Evolutionary conservation across 2,888 invertebrate species (phyloP).

Genomic region (Cotesia congregata): DNA sequence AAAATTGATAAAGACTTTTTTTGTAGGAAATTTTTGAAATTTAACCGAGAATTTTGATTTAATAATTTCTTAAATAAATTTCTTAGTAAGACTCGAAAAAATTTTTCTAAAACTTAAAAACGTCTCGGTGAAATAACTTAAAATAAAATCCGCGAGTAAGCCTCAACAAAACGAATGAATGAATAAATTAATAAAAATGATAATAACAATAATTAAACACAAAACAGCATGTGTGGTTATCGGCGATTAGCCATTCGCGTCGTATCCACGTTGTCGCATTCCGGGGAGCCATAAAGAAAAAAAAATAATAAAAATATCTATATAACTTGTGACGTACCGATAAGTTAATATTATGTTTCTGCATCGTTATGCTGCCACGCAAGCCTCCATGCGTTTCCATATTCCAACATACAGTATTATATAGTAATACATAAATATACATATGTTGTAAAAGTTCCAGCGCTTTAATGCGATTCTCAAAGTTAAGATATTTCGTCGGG

Average conservation of each 20-base stretch:
- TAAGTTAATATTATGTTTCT: slow-evolving; percentile 36
- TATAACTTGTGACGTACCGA: slow-evolving; percentile 18
- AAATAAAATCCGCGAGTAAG: no score
- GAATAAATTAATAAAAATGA: background rate
- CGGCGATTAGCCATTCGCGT: background rate
- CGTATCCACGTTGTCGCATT: background rate
- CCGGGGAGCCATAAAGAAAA: background rate
- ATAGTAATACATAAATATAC: slow-evolving; percentile 9
- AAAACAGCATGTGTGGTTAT: slow-evolving; percentile 1
- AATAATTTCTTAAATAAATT: no score
- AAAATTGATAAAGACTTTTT: no score
- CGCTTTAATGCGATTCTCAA: slow-evolving; percentile 21
- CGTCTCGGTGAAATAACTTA: no score
- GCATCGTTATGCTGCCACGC: slow-evolving; percentile 15
- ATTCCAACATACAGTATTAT: no score
- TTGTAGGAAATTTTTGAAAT: no score
- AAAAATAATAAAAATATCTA: slow-evolving; percentile 16
- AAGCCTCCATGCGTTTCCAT: background rate
- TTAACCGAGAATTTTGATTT: no score
- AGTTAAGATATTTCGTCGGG: slow-evolving; percentile 34
- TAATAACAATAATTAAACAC: background rate
- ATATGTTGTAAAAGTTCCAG: background rate
- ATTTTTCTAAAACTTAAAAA: no score
- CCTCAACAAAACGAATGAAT: no score
- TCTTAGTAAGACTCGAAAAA: no score